These are phyloP conservation scores for Castor canadensis DNA, from an alignment of 2,113 vertebrate species.

Conservation along the genomic window DNA sequence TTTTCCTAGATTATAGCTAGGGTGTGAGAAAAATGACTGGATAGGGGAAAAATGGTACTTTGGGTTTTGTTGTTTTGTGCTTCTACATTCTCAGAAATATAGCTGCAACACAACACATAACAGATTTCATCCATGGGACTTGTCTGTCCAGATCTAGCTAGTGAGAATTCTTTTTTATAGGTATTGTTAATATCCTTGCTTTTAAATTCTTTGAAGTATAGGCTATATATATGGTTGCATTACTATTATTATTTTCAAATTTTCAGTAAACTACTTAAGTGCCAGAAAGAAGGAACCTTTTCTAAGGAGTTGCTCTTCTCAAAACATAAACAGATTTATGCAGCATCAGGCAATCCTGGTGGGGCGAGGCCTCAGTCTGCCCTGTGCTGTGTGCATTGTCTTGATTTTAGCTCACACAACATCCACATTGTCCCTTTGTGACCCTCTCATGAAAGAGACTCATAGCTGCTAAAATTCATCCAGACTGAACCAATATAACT, in stretches of 20 bases:
- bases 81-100: not conserved
- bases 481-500: constrained; percentile 21
- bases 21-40: not conserved
- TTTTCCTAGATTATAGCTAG: not conserved
- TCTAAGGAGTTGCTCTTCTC: not conserved
- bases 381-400: not conserved
- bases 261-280: not conserved
- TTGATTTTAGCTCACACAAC: constrained; percentile 10
- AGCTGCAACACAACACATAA: not conserved
- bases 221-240: not conserved
- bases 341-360: not conserved
- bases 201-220: constrained; percentile 34
- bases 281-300: not conserved
- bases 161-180: not conserved
- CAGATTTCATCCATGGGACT: not conserved
- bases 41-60: not conserved
- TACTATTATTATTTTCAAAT: not conserved
- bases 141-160: not conserved
- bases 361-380: not conserved
- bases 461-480: constrained; percentile 30
- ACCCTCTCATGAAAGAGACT: constrained; percentile 24
- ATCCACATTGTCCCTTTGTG: not conserved
- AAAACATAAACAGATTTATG: not conserved
- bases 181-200: not conserved
- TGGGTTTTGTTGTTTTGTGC: not conserved